Base-by-base conservation (phyloP, 2,888 invertebrate genomes). In the Sphaerophoria taeniata region DNA sequence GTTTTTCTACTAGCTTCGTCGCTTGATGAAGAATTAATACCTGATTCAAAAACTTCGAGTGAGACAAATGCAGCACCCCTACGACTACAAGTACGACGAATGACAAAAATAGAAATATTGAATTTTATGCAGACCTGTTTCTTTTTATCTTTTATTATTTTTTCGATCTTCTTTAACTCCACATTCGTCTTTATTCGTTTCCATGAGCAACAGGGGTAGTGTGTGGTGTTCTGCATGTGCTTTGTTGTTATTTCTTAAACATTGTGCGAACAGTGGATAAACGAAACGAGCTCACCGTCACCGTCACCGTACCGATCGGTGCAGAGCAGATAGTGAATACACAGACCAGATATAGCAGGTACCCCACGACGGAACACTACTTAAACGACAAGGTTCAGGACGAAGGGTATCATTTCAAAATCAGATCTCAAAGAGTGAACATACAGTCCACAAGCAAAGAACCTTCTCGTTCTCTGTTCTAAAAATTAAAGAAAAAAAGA, bases 401-500 rank as follows among this genome's bases (percentile, higher is more conserved):
- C 92, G 91, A 92, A 90, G 91, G 91, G 91, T 90, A 93, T 92
- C 93, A 94, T 93, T 93, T 91, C 92, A 93, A 92, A 92, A 93
- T 93, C 91, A 91, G 92, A 93, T 92, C 92, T 90, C 92, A 91
- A 89, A 90, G 90, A 90, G 92, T 91, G 88, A 91, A 89, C 89
- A 90, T 11, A 58, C 9, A 43, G 2, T 49, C 36, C 14, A 60
- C 45, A 9, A 60, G 60, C n/a, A 61, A 36, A 31, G 43, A 55
- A 55, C 16, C 11, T 67, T 43, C 39, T 43, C 39, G n/a, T n/a
- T n/a, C 11, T 6, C 24, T 16, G 43, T 65, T 71, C 63, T 55
- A 43, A 67, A 77, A 58, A 74, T 45, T n/a, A n/a, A n/a, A n/a
- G n/a, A n/a, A n/a, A 65, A 60, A 87, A 74, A 67, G 56, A 65